Evolutionary conservation across 2,797 vertebrate species (phyloP).

Genomic region (Echeneis naucrates): DNA sequence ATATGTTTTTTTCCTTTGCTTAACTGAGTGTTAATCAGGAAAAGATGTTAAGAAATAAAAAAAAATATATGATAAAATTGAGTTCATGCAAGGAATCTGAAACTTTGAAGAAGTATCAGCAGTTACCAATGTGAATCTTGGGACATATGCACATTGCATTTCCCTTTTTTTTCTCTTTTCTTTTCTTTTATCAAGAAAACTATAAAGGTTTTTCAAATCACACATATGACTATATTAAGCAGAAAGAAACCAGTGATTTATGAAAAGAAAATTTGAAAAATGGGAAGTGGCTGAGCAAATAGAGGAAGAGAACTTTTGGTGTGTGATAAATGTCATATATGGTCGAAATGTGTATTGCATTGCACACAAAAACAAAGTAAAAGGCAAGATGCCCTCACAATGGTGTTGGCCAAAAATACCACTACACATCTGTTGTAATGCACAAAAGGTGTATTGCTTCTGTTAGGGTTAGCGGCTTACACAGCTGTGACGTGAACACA

Average conservation of each 20-base stretch:
- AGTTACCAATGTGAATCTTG: background rate
- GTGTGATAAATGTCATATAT: background rate
- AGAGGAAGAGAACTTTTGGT: constrained; percentile 31
- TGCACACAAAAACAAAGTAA: too few species aligned
- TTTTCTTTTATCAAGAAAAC: background rate
- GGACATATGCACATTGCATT: background rate
- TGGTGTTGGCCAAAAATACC: background rate
- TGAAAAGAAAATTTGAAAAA: background rate
- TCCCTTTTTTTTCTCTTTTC: too few species aligned
- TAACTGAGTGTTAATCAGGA: background rate
- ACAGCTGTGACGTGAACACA: background rate
- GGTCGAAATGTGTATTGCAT: background rate
- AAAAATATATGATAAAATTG: background rate
- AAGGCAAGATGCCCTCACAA: background rate
- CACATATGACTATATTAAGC: background rate
- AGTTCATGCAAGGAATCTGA: background rate
- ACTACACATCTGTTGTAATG: background rate
- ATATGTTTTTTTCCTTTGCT: background rate
- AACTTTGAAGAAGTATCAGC: background rate
- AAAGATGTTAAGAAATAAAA: constrained; percentile 4
- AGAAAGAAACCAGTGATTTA: background rate
- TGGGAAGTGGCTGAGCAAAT: background rate
- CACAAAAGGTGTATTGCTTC: background rate
- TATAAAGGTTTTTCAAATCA: background rate
- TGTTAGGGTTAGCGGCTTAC: too few species aligned